A percentile compares a stretch with the other conserved stretches of the same genome.
Evolutionary conservation across 37 sponge, comb jelly and placozoan genomes (phyloP).

Genomic region (Aplysina aerophoba): DNA sequence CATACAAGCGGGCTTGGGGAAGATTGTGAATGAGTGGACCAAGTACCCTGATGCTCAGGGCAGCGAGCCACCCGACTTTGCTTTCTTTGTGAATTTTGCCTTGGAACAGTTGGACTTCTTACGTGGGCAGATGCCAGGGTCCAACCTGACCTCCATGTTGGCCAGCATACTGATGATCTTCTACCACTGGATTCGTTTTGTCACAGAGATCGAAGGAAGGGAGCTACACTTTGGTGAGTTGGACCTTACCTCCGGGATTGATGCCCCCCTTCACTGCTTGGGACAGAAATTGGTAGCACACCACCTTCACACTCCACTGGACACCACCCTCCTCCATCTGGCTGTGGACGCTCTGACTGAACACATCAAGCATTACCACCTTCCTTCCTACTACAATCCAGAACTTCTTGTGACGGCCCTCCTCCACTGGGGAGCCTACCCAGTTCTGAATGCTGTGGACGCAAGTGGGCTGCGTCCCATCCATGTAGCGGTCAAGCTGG

Average conservation of each 20-base stretch:
- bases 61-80: constrained; percentile 49
- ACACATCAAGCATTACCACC: neutral
- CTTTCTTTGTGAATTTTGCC: constrained; percentile 54
- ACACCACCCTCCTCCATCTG: constrained; percentile 69
- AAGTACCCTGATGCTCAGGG: constrained; percentile 26
- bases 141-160: constrained; percentile 41
- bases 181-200: constrained; percentile 58
- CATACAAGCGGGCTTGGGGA: constrained; percentile 63
- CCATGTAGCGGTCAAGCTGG: constrained; percentile 47
- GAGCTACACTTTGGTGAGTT: constrained; percentile 16
- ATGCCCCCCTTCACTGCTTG: constrained; percentile 8
- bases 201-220: constrained; percentile 4
- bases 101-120: constrained; percentile 62
- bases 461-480: constrained; percentile 54
- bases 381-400: constrained; percentile 46
- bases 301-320: constrained; percentile 38
- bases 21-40: constrained; percentile 53
- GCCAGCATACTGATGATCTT: constrained; percentile 59
- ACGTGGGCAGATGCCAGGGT: constrained; percentile 48
- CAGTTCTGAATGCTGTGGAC: constrained; percentile 53
- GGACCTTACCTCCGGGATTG: no score
- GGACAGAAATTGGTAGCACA: constrained; percentile 53
- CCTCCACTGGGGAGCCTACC: constrained; percentile 71
- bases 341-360: constrained; percentile 51
- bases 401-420: constrained; percentile 47